Evolutionary conservation across 2,888 invertebrate genomes (phyloP), one percentile per base, ranked within the genome.

Genomic region (Zaprionus lineosus): DNA sequence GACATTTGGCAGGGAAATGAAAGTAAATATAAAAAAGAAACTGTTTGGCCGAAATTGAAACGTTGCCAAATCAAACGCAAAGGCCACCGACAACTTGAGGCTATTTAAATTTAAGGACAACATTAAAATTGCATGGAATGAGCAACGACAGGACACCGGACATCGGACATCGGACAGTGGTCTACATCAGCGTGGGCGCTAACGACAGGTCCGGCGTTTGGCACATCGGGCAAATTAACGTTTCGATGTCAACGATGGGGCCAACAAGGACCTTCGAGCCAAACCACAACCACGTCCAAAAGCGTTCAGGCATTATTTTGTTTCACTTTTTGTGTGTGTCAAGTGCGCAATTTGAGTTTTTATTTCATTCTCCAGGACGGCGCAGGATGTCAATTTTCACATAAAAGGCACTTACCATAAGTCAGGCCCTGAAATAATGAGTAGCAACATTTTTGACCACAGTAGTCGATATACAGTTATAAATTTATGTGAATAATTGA

Each of bases 81-180:
- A 63, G 31, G 47, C 72, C 43, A 43, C 48, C 57, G 44, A 68
- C 73, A 62, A 62, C 73, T 74, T 67, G 53, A 68, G 75, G 79
- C 83, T 67, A 73, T 77, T 84, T 74, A 81, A 81, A 73, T 63
- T 77, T 77, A 74, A 74, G 77, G 56, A 47, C 70, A 55, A 57
- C 62, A 81, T 84, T 84, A 81, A 84, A 77, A 70, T 81, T 84
- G 43, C 62, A 81, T 70, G 71, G 40, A 53, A 51, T 21, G 40
- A 41, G 31, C 40, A 55, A 34, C 57, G 34, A 26, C 69, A 60
- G 58, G 47, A 51, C 81, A 51, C 29, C 40, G 74, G 70, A 52
- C 63, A 73, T 41, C 39, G 8, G 21, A 6, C 19, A 36, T 12
- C 9, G 56, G 37, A 37, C 28, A 21, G 7, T 48, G 26, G 40